Percentiles rank a stretch among this genome's conserved stretches.
Conservation (phyloP, 1,140 invertebrate species). For the Drosophila pallidifrons region DNA sequence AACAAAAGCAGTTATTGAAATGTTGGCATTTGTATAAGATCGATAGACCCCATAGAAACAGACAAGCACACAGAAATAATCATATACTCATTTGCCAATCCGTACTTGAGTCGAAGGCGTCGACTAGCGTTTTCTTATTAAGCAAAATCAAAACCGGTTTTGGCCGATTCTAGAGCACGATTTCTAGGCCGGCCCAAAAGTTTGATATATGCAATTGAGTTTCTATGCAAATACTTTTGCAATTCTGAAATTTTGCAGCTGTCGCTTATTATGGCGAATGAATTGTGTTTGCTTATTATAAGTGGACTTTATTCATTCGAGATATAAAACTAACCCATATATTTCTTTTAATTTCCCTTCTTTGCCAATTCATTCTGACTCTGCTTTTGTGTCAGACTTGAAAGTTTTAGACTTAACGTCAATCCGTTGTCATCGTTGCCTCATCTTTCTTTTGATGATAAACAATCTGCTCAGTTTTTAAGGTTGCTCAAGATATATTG, state of each 20-base stretch:
- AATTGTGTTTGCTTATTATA: neutral
- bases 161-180: conserved; percentile 62
- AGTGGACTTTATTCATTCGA: neutral
- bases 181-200: conserved; percentile 30
- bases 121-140: conserved; percentile 8
- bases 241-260: conserved; percentile 14
- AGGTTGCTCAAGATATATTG: neutral
- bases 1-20: conserved; percentile 43
- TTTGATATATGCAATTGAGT: conserved; percentile 12
- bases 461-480: neutral
- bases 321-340: neutral
- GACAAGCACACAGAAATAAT: neutral
- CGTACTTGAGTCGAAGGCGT: conserved; percentile 38
- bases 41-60: conserved; percentile 5
- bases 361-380: neutral
- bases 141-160: conserved; percentile 62
- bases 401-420: neutral
- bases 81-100: conserved; percentile 23
- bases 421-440: neutral
- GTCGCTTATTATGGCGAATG: neutral
- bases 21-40: conserved; percentile 27
- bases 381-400: neutral
- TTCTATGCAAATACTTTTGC: conserved; percentile 38
- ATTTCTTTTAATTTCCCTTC: neutral
- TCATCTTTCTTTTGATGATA: neutral